Conservation (phyloP, 2,113 vertebrate genomes). For the Eudyptes chrysolophus region DNA sequence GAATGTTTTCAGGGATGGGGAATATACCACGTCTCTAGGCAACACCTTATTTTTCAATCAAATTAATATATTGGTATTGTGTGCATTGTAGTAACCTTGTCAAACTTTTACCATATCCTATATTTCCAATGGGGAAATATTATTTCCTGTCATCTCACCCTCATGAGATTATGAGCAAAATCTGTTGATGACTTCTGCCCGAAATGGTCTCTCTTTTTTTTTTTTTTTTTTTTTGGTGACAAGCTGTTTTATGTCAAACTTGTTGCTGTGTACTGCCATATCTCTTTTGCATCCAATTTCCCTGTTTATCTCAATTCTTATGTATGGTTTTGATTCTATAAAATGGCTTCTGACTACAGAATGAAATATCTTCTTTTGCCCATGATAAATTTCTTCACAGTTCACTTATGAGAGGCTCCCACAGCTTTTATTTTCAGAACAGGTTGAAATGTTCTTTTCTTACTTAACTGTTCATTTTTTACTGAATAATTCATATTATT, state of each 20-base stretch:
- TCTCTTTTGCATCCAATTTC: background rate
- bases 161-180: background rate
- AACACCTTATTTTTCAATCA: background rate
- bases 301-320: background rate
- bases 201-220: background rate
- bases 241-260: background rate
- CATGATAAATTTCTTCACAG: background rate
- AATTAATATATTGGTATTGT: background rate
- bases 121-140: background rate
- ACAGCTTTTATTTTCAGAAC: background rate
- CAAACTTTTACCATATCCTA: background rate
- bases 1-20: background rate
- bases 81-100: background rate
- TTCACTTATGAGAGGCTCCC: background rate
- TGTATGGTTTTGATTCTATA: background rate
- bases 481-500: background rate
- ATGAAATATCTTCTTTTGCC: background rate
- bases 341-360: background rate
- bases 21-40: background rate
- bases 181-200: background rate
- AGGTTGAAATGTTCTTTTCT: background rate
- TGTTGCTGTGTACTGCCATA: background rate
- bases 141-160: background rate
- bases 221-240: too few species aligned
- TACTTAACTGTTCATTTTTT: background rate